Percentiles rank a stretch among this genome's conserved stretches.
phyloP scores from a whole-genome alignment of 2,888 invertebrate species.

The Xestia ashworthii region DNA sequence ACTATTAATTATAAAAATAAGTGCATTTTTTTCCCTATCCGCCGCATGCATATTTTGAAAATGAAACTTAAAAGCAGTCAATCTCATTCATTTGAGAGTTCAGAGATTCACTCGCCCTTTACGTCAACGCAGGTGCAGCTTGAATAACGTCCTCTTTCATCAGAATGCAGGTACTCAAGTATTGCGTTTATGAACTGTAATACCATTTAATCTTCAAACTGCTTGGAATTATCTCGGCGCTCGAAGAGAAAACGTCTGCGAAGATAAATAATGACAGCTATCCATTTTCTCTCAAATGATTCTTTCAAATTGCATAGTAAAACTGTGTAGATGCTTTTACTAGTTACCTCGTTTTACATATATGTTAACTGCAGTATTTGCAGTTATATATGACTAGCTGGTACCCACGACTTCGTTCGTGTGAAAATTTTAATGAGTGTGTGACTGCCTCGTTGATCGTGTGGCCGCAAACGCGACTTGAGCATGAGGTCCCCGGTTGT shows the following conservation, averaged over 20 bases:
- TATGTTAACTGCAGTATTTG: conserved; percentile 16
- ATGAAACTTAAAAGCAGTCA: neutral
- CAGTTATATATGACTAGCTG: neutral
- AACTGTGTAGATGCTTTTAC: conserved; percentile 11
- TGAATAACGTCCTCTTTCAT: neutral
- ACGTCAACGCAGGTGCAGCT: neutral
- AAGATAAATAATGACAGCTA: conserved; percentile 51
- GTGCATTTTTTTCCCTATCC: neutral
- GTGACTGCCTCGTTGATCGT: no score
- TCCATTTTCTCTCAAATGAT: conserved; percentile 56
- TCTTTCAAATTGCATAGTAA: conserved; percentile 41
- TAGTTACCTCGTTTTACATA: conserved; percentile 6
- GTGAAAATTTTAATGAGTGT: no score
- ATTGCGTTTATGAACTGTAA: conserved; percentile 19
- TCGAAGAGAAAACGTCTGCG: conserved; percentile 40
- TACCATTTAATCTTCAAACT: conserved; percentile 15
- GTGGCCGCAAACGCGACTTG: no score
- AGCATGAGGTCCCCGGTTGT: no score
- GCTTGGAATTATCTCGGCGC: conserved; percentile 16
- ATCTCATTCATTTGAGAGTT: neutral
- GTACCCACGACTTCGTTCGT: no score
- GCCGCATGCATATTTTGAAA: neutral
- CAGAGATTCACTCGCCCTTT: neutral
- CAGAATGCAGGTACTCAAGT: neutral
- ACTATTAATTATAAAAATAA: neutral